Percentiles rank a stretch among this genome's conserved stretches.
These are phyloP conservation scores for Luscinia megarhynchos DNA, from an alignment of 2,797 vertebrate species.

Conservation along the genomic window DNA sequence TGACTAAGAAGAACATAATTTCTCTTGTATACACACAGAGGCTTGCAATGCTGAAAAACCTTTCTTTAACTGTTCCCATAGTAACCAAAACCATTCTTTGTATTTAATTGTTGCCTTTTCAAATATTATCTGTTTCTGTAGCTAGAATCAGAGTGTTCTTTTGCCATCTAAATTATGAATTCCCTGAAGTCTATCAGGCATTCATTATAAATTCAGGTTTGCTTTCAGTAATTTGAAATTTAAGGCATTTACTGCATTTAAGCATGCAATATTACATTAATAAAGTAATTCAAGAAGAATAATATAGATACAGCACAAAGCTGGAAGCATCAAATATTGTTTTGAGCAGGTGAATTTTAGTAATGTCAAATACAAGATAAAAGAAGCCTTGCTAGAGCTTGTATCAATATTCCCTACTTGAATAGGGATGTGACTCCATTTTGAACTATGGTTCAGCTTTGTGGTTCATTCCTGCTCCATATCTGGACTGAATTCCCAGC, in stretches of 20 bases:
- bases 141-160: not conserved
- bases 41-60: not conserved
- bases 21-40: constrained; percentile 10
- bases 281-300: not conserved
- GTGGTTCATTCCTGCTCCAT: not conserved
- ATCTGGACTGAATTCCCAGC: not conserved
- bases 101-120: constrained; percentile 54
- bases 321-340: not conserved
- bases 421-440: not conserved
- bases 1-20: not conserved
- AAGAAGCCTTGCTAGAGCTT: not conserved
- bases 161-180: not conserved
- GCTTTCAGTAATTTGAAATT: not conserved
- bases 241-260: not conserved
- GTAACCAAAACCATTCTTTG: constrained; percentile 45
- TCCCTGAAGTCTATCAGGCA: constrained; percentile 12
- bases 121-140: constrained; percentile 20
- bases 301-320: not conserved
- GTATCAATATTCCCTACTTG: not conserved
- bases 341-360: not conserved
- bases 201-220: not conserved
- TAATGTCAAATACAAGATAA: not conserved
- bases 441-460: not conserved
- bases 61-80: constrained; percentile 46
- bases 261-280: not conserved